phyloP scores from a whole-genome alignment of 2,888 invertebrate species.

The Caradrina kadenii region DNA sequence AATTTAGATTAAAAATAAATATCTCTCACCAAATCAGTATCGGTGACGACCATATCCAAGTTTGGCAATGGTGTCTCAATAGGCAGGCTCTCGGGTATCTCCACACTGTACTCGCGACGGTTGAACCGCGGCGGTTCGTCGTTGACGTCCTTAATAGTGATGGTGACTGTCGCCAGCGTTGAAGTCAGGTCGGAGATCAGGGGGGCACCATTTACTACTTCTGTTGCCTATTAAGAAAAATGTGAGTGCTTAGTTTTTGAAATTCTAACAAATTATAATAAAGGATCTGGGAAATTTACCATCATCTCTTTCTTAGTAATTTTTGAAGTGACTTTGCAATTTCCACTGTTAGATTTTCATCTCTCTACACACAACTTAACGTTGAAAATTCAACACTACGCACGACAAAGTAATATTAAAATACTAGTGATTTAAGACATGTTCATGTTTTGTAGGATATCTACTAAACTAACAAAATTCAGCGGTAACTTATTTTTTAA shows the following conservation, averaged over 20 bases:
- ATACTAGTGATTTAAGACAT: too few species aligned
- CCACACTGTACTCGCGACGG: constrained; percentile 94
- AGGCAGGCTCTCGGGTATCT: constrained; percentile 95
- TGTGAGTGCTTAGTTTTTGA: not conserved
- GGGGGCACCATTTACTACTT: constrained; percentile 93
- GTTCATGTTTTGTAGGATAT: too few species aligned
- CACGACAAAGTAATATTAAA: too few species aligned
- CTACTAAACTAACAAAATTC: too few species aligned
- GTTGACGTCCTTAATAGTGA: constrained; percentile 97
- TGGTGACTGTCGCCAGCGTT: constrained; percentile 93
- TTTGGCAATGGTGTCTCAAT: constrained; percentile 95
- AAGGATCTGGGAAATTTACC: too few species aligned
- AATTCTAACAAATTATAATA: too few species aligned
- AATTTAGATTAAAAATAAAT: not conserved
- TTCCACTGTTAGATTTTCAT: too few species aligned
- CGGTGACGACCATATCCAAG: constrained; percentile 96
- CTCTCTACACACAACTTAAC: too few species aligned
- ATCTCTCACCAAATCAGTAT: constrained; percentile 94
- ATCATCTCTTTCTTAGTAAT: too few species aligned
- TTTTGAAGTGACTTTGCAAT: too few species aligned
- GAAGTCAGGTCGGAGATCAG: constrained; percentile 93
- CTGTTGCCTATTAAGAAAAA: constrained; percentile 91
- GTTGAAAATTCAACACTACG: too few species aligned
- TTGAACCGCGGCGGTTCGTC: constrained; percentile 97
- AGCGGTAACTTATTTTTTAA: too few species aligned